phyloP scores from a whole-genome alignment of 2,888 invertebrate genomes.

The Synanthedon formicaeformis region DNA sequence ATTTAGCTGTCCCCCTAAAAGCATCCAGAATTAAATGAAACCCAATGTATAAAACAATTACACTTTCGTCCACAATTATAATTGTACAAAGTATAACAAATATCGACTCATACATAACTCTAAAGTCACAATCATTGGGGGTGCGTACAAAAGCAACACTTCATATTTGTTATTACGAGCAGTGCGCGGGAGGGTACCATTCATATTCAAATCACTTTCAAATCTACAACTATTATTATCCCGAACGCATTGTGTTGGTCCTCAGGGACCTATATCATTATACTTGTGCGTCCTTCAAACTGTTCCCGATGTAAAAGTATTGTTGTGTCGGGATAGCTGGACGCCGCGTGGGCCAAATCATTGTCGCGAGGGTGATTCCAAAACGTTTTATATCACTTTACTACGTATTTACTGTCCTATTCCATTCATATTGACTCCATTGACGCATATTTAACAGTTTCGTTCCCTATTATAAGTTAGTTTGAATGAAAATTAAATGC shows the following conservation, averaged over 20 bases:
- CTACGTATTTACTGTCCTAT: conserved; percentile 38
- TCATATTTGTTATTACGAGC: conserved; percentile 68
- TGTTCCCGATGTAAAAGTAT: conserved; percentile 53
- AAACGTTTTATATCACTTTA: conserved; percentile 62
- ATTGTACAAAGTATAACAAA: conserved; percentile 48
- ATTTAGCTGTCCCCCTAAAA: too few species aligned
- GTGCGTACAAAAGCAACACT: conserved; percentile 57
- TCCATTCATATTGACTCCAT: conserved; percentile 40
- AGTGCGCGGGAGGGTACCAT: conserved; percentile 62
- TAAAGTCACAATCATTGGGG: conserved; percentile 59
- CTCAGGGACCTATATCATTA: conserved; percentile 66
- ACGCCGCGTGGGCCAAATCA: conserved; percentile 39
- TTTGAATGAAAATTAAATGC: conserved; percentile 13
- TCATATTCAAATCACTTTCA: conserved; percentile 69
- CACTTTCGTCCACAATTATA: conserved; percentile 19
- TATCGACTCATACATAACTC: conserved; percentile 50
- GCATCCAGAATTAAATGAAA: background rate
- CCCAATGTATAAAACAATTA: background rate
- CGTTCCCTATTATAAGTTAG: conserved; percentile 25
- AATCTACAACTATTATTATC: conserved; percentile 70
- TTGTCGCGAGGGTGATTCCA: conserved; percentile 48
- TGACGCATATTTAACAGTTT: conserved; percentile 42
- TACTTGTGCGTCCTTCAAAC: conserved; percentile 57
- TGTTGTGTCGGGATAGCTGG: conserved; percentile 43
- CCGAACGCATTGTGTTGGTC: conserved; percentile 56